Evolutionary conservation across 2,797 vertebrate species (phyloP), one percentile per base, ranked within the genome.

Genomic region (Scleropages formosus): DNA sequence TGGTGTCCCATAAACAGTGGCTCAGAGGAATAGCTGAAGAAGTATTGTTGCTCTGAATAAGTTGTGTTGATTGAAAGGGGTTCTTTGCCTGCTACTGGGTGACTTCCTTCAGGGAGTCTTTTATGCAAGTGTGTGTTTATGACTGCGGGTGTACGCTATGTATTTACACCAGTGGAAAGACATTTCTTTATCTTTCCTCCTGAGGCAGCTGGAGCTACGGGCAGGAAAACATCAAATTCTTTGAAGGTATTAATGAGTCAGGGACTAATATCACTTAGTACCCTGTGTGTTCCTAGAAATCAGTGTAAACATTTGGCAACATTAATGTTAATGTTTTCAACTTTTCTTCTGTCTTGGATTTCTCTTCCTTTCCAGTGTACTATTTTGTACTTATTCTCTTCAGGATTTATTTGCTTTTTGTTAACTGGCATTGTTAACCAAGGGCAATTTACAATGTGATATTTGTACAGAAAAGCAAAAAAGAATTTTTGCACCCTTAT

Each of bases 271-370:
- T 20, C 49, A 10, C 73, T 20, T 16, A 66, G 63, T 39, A 46
- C 53, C 51, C 46, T 67, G 26, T n/a, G 27, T 67, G 39, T 59
- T 67, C 63, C 53, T 67, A 75, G 64, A 59, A 53, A 69, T 67
- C 67, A 69, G 47, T 24, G 15, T 12, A 27, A 56, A 24, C 53
- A 46, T 39, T 72, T 72, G 73, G 22, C 22, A 31, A 31, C 24
- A 44, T 39, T 39, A 39, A 31, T 2, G 31, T 6, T 39, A 31
- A 47, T 31, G 4, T 65, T 49, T 68, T 68, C 46, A 49, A n/a
- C n/a, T n/a, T n/a, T n/a, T n/a, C 66, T 8, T 68, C 46, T 68
- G 44, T 13, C 10, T 61, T 65, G 24, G 39, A 68, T 22, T 20
- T 22, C 47, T 49, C 12, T 22, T 20, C 39, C 39, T 20, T 47